phyloP scores from a whole-genome alignment of 2,113 vertebrate genomes.

The Lepus americanus region DNA sequence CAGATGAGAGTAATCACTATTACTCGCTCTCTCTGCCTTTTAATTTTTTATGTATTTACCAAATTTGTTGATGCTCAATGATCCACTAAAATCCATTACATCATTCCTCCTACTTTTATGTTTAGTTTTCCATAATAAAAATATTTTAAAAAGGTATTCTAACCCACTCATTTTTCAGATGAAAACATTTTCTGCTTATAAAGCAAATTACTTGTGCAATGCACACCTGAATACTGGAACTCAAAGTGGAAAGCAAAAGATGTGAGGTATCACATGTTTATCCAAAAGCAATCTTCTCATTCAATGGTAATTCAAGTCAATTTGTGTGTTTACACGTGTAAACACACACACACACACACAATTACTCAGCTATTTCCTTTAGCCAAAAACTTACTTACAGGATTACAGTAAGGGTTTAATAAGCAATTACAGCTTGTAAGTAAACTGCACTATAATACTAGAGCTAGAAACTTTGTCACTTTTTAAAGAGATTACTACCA shows the following conservation, averaged over 20 bases:
- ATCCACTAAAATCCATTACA: background rate
- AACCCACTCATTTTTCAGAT: constrained; percentile 35
- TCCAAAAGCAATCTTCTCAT: constrained; percentile 46
- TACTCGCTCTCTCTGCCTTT: too few relatives aligned
- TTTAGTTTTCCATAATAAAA: constrained; percentile 22
- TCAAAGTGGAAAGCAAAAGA: background rate
- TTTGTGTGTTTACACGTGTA: background rate
- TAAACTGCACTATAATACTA: background rate
- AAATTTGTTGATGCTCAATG: background rate
- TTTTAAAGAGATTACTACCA: background rate
- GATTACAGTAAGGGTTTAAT: background rate
- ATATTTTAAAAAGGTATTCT: background rate
- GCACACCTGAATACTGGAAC: background rate
- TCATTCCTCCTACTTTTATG: background rate
- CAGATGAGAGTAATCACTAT: too few relatives aligned
- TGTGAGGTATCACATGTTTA: constrained; percentile 65
- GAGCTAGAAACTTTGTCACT: background rate
- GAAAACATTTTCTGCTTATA: background rate
- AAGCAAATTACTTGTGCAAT: background rate
- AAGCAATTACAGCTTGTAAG: background rate
- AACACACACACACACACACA: constrained; percentile 32
- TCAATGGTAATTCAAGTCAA: constrained; percentile 5
- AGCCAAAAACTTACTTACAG: constrained; percentile 32
- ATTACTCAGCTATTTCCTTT: constrained; percentile 35
- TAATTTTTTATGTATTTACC: too few relatives aligned